phyloP scores from a whole-genome alignment of 2,888 invertebrate species.

The Ischnus inquisitorius region DNA sequence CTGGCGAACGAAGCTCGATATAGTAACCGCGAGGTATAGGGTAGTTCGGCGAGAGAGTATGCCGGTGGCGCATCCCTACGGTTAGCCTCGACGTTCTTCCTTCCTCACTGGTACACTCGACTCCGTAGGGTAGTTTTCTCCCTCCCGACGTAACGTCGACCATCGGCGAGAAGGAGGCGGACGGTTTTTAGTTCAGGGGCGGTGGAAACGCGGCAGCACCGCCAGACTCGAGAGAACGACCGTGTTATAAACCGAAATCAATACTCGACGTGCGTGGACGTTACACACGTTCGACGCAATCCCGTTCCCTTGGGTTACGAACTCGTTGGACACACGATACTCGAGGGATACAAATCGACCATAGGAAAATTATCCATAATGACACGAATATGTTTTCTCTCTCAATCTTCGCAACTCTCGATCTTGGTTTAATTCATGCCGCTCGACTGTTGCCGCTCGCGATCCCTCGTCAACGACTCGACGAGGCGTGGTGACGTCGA shows the following conservation, averaged over 20 bases:
- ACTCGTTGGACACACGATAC: slow-evolving; percentile 29
- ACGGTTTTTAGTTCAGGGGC: slow-evolving; percentile 80
- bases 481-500: slow-evolving; percentile 39
- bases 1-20: slow-evolving; percentile 35
- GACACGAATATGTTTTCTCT: not conserved
- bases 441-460: not conserved
- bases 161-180: slow-evolving; percentile 44
- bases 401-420: not conserved
- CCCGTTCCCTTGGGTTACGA: slow-evolving; percentile 54
- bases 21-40: not conserved
- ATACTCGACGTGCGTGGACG: slow-evolving; percentile 82
- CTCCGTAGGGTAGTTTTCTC: slow-evolving; percentile 21
- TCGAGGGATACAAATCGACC: slow-evolving; percentile 24
- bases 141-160: slow-evolving; percentile 39
- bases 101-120: slow-evolving; percentile 3
- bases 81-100: slow-evolving; percentile 28
- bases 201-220: slow-evolving; percentile 83
- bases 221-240: slow-evolving; percentile 72
- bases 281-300: slow-evolving; percentile 79
- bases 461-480: slow-evolving; percentile 32
- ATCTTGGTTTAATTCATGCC: slow-evolving; percentile 8
- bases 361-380: slow-evolving; percentile 33
- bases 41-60: not conserved
- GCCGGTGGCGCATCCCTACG: slow-evolving; percentile 60
- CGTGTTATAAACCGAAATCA: slow-evolving; percentile 79